phyloP scores from a whole-genome alignment of 2,797 vertebrate species.

The Molothrus aeneus region DNA sequence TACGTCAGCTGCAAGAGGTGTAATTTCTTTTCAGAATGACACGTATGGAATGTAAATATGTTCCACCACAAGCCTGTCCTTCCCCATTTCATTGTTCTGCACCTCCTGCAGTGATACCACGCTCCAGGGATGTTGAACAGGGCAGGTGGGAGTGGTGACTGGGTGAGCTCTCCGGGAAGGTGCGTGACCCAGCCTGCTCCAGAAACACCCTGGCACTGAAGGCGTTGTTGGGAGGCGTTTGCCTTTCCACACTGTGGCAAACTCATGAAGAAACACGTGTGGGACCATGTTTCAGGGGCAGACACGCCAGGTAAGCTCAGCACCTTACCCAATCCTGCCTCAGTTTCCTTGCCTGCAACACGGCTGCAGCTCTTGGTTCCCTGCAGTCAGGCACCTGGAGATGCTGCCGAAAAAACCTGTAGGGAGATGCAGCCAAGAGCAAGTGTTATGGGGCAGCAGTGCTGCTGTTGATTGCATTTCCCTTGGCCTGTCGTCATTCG shows the following conservation, averaged over 20 bases:
- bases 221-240: accelerated
- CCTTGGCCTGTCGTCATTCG: background rate
- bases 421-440: background rate
- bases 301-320: background rate
- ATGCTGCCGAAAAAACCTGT: background rate
- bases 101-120: background rate
- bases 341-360: background rate
- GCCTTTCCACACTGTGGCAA: accelerated
- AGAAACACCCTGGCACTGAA: background rate
- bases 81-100: background rate
- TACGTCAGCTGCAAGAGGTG: background rate
- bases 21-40: background rate
- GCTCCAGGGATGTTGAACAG: accelerated
- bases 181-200: background rate
- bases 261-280: background rate
- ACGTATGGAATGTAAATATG: background rate
- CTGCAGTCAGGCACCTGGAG: background rate
- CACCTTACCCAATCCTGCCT: background rate
- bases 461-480: background rate
- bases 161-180: background rate
- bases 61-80: background rate
- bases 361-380: background rate
- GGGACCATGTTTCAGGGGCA: background rate
- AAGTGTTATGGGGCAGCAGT: background rate
- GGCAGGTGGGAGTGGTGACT: background rate